Percentiles rank a stretch among this genome's conserved stretches.
phyloP scores from a whole-genome alignment of 2,797 vertebrate species.

The Pipistrellus kuhlii region DNA sequence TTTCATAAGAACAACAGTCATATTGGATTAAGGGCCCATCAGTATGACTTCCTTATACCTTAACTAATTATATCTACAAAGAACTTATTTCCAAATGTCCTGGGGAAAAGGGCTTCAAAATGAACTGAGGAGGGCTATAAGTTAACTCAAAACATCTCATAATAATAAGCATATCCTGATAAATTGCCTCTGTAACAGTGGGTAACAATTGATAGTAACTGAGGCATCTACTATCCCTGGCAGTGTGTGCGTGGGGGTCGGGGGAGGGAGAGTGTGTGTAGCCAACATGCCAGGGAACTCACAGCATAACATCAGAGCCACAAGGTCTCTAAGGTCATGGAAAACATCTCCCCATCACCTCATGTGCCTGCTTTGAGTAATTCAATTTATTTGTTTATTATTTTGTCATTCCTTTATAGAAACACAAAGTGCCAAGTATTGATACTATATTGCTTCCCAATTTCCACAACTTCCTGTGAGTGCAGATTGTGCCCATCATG shows the following conservation, averaged over 20 bases:
- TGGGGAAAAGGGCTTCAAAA: not conserved
- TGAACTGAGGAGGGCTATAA: not conserved
- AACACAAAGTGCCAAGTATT: not conserved
- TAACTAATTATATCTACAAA: not conserved
- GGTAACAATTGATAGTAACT: accelerated
- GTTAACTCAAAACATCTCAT: not conserved
- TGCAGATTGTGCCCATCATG: not conserved
- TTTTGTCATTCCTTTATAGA: not conserved
- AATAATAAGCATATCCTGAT: accelerated
- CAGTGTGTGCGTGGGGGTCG: no score
- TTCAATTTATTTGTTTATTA: accelerated
- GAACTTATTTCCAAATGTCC: not conserved
- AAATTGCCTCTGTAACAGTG: not conserved
- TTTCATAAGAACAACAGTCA: not conserved
- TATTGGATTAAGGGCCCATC: not conserved
- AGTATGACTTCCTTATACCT: not conserved
- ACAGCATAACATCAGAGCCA: accelerated
- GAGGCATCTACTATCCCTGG: accelerated
- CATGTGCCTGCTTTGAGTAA: not conserved
- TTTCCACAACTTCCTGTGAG: not conserved
- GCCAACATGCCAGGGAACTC: accelerated
- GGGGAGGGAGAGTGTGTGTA: no score
- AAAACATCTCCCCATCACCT: accelerated
- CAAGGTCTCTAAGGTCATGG: accelerated
- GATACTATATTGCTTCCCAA: accelerated